These are phyloP conservation scores for Rallus crepitans DNA, from an alignment of 2,797 vertebrate genomes.

Conservation along the genomic window DNA sequence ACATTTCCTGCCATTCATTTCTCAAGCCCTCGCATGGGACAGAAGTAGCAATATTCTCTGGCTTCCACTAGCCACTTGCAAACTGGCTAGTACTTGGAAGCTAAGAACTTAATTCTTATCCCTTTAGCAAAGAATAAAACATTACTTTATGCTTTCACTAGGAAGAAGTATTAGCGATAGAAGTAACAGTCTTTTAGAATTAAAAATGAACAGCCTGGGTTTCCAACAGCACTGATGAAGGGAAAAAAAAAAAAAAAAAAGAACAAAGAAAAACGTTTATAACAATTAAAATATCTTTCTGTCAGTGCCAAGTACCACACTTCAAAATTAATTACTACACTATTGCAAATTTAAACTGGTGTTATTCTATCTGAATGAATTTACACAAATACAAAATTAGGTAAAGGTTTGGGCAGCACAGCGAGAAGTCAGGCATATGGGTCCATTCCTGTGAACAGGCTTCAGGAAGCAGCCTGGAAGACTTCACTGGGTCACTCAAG, in stretches of 20 bases:
- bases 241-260: rapidly evolving
- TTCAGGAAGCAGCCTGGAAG: background rate
- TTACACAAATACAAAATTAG: background rate
- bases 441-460: background rate
- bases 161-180: background rate
- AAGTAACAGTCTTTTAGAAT: background rate
- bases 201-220: background rate
- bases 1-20: constrained; percentile 57
- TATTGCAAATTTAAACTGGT: background rate
- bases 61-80: background rate
- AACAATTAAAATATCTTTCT: background rate
- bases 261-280: background rate
- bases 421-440: background rate
- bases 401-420: background rate
- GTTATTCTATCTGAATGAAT: background rate
- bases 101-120: background rate
- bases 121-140: background rate
- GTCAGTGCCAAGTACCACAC: background rate
- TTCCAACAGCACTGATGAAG: background rate
- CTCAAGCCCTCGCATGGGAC: background rate
- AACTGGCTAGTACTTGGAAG: background rate
- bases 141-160: background rate
- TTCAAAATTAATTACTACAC: background rate
- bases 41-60: constrained; percentile 3
- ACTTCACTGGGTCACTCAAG: background rate